Conservation (phyloP, 2,113 vertebrate species). For the Pomatorhinus ruficollis region DNA sequence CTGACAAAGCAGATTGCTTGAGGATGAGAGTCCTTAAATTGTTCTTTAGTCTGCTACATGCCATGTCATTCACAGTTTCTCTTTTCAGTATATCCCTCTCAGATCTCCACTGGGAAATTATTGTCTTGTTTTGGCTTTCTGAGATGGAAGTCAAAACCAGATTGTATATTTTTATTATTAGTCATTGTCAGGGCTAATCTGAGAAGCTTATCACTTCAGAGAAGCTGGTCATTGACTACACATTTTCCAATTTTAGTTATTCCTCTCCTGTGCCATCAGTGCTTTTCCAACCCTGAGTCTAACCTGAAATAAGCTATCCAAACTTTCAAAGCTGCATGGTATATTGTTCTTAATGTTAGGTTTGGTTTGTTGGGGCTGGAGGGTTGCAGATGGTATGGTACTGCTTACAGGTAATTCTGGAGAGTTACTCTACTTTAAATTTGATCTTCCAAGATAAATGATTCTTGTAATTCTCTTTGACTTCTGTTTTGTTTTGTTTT, state of each 20-base stretch:
- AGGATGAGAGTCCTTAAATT: background rate
- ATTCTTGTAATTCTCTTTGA: background rate
- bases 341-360: background rate
- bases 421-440: background rate
- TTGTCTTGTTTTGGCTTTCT: background rate
- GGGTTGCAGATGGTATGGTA: background rate
- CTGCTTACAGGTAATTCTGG: background rate
- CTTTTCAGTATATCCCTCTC: background rate
- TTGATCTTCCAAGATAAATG: background rate
- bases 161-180: background rate
- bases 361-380: background rate
- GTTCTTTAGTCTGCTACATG: background rate
- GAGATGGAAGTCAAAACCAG: background rate
- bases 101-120: background rate
- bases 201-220: background rate
- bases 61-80: background rate
- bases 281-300: background rate
- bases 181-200: background rate
- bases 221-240: background rate
- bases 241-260: background rate
- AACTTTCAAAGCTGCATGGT: background rate
- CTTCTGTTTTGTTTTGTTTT: background rate
- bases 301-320: slow-evolving; percentile 18
- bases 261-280: background rate
- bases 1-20: background rate